These are phyloP conservation scores for Conopomorpha cramerella DNA, from an alignment of 1,140 invertebrate genomes.

Conservation along the genomic window DNA sequence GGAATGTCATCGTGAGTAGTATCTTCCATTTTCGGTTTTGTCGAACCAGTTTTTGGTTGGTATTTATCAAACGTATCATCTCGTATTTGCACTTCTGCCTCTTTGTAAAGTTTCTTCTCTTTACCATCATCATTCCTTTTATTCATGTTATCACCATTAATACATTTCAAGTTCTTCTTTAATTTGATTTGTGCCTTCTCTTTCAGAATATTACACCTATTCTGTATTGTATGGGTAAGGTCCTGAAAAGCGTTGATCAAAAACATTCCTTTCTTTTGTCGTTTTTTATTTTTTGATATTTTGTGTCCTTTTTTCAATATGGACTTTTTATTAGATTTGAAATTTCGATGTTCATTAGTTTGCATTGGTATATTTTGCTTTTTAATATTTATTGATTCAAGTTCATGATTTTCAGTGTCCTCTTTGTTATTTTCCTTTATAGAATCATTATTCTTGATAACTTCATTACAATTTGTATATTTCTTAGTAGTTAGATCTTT, in stretches of 20 bases:
- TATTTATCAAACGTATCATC: constrained; percentile 5
- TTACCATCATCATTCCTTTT: constrained; percentile 2
- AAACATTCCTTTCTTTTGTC: background rate
- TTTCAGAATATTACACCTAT: constrained; percentile 7
- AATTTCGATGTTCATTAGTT: background rate
- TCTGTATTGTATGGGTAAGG: constrained; percentile 7
- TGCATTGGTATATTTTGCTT: background rate
- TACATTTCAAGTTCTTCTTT: constrained; percentile 6
- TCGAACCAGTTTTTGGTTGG: background rate
- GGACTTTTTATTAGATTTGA: background rate
- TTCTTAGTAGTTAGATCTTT: background rate
- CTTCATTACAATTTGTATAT: background rate
- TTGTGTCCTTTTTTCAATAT: background rate
- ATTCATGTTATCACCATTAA: constrained; percentile 2
- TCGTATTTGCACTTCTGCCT: constrained; percentile 4
- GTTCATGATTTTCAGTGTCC: background rate
- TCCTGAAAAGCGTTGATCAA: constrained; percentile 11
- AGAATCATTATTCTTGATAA: background rate
- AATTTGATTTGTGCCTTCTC: constrained; percentile 3
- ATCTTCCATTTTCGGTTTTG: too few species aligned
- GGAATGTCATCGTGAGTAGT: too few species aligned
- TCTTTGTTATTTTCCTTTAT: background rate
- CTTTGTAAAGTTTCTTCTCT: constrained; percentile 5
- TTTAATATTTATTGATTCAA: background rate
- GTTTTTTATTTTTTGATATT: background rate